Evolutionary conservation across 2,113 vertebrate species (phyloP), one percentile per base, ranked within the genome.

Genomic region (Thomomys bottae): DNA sequence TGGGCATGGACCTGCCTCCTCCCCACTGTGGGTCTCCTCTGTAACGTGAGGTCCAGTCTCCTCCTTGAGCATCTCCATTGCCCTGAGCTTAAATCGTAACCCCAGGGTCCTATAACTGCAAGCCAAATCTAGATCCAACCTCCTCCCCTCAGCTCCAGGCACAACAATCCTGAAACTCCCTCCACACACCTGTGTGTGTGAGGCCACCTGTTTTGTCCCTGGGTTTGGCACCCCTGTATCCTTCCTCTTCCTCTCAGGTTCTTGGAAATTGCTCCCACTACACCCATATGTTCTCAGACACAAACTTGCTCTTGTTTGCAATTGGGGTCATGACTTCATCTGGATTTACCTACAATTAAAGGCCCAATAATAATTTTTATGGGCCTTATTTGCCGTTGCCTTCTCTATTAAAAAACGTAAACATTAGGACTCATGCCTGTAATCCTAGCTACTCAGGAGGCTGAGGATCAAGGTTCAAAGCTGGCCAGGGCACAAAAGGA

Each of bases 171-270:
- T 45, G 26, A 54, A 11, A 36, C 18, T 54, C 7, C 5, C 23
- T 1, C 40, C 49, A 36, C 17, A 36, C 26, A 8, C 70, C 42
- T 84, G 49, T 18, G 28, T 23, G 34, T 54, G 2, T 0, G 5
- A 24, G 49, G 34, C 75, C 61, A 45, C 61, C 94, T 76, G 34
- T 81, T 67, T 76, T 79, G 24, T 70, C 68, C 38, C 45, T 67
- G 0, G 0, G 67, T 30, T 75, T 28, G 40, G 67, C 8, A 54
- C 49, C 54, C 30, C 61, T 36, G 64, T 26, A 4, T n/a, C 10
- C 59, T 42, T 40, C 45, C 54, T 34, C 23, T 15, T 61, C 40
- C 30, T n/a, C 63, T 87, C 15, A 26, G n/a, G 17, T 84, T 45
- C 68, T 49, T 64, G 11, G 68, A 70, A 75, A 54, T 38, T n/a